phyloP scores from a whole-genome alignment of 2,797 vertebrate species.

The Chelonia mydas region DNA sequence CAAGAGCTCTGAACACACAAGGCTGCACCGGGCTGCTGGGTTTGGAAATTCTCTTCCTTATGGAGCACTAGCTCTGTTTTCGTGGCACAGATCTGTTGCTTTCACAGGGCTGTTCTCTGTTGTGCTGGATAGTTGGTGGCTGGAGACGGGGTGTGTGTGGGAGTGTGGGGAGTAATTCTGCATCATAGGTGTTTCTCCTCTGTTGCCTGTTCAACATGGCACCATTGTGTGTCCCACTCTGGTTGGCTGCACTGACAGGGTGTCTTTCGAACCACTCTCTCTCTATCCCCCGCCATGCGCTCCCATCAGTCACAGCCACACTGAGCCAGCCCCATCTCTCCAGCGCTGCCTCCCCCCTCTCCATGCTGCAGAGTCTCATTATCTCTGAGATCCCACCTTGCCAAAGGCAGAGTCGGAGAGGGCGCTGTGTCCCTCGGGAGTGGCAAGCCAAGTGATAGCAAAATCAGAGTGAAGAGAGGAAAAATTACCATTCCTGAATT shows the following conservation, averaged over 20 bases:
- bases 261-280: background rate
- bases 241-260: too few relatives aligned
- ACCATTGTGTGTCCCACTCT: background rate
- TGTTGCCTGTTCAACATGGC: background rate
- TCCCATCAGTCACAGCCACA: background rate
- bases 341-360: background rate
- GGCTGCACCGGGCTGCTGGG: background rate
- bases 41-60: background rate
- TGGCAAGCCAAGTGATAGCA: constrained; percentile 56
- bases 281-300: background rate
- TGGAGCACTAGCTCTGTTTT: background rate
- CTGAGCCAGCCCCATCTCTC: background rate
- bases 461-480: constrained; percentile 65
- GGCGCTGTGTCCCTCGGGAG: constrained; percentile 34
- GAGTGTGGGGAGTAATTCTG: constrained; percentile 39
- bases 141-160: background rate
- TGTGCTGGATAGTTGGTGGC: background rate
- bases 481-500: constrained; percentile 86
- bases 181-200: background rate
- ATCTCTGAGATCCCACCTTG: constrained; percentile 67
- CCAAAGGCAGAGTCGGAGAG: constrained; percentile 42
- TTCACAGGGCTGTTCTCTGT: background rate
- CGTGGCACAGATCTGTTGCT: background rate
- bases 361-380: background rate
- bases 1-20: background rate